Percentiles rank a stretch among this genome's conserved stretches.
phyloP scores from a whole-genome alignment of 2,888 invertebrate genomes.

The Hoplodrina ambigua region DNA sequence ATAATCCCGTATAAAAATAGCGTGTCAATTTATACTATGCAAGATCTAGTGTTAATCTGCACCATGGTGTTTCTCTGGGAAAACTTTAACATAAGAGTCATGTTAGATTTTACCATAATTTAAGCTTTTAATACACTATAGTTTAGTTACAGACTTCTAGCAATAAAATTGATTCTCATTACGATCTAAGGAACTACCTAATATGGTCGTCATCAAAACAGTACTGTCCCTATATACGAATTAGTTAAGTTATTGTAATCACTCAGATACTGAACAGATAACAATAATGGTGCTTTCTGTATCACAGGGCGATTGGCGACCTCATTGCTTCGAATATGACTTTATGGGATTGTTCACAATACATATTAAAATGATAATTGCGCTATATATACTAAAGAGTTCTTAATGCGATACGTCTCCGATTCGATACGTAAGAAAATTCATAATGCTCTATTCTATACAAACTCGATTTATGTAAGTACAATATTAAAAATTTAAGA shows the following conservation, averaged over 20 bases:
- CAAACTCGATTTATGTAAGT: conserved; percentile 64
- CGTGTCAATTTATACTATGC: conserved; percentile 62
- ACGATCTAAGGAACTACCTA: conserved; percentile 59
- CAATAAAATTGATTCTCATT: conserved; percentile 48
- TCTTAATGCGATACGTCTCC: conserved; percentile 53
- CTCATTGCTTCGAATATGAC: conserved; percentile 56
- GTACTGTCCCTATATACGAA: conserved; percentile 47
- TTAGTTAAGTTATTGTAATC: conserved; percentile 53
- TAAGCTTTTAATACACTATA: conserved; percentile 45
- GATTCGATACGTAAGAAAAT: conserved; percentile 60
- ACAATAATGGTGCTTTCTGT: conserved; percentile 62
- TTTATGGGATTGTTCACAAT: conserved; percentile 46
- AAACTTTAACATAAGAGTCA: conserved; percentile 42
- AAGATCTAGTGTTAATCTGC: conserved; percentile 51
- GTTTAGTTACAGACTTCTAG: conserved; percentile 44
- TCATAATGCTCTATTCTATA: conserved; percentile 61
- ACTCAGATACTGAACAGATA: conserved; percentile 52
- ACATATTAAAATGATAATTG: conserved; percentile 56
- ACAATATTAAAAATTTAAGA: conserved; percentile 67
- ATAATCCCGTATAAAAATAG: conserved; percentile 63
- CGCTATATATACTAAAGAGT: conserved; percentile 53
- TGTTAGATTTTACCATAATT: conserved; percentile 35
- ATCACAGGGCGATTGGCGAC: conserved; percentile 64
- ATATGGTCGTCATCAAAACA: conserved; percentile 49
- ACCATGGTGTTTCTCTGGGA: conserved; percentile 46